Evolutionary conservation across 2,888 invertebrate species (phyloP).

Genomic region (Zygogramma bicolorata): DNA sequence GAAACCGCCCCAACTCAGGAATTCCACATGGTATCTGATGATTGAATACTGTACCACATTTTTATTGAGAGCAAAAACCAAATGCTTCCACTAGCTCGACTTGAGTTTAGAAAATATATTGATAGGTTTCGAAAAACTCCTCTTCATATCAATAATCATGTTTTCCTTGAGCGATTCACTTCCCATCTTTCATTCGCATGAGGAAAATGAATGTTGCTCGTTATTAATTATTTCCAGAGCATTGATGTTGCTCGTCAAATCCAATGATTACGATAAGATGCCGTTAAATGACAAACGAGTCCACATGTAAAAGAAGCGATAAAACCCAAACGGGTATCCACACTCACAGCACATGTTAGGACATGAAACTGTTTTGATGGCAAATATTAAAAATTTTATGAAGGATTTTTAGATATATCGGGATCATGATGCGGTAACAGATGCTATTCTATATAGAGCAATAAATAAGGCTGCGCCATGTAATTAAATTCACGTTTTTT

Average conservation of each 20-base stretch:
- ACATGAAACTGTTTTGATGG: background rate
- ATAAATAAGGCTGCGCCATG: background rate
- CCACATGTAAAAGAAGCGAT: background rate
- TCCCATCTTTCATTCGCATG: no score
- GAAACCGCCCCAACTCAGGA: no score
- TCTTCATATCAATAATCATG: no score
- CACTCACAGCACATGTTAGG: background rate
- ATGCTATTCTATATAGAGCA: conserved; percentile 1
- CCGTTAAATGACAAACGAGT: background rate
- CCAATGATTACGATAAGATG: background rate
- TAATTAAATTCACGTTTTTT: background rate
- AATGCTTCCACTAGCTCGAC: no score
- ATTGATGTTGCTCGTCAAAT: background rate
- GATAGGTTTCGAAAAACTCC: no score
- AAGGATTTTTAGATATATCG: background rate
- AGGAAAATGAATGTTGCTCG: no score
- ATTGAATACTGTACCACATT: no score
- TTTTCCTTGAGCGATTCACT: no score
- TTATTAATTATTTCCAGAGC: no score
- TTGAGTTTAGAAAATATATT: no score
- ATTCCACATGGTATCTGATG: no score
- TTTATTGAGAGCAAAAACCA: no score
- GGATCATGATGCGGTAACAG: background rate
- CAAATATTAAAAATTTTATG: conserved; percentile 9
- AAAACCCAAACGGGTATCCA: background rate